Base-by-base conservation (phyloP, 2,797 vertebrate genomes). In the Acanthurus lineatus region DNA sequence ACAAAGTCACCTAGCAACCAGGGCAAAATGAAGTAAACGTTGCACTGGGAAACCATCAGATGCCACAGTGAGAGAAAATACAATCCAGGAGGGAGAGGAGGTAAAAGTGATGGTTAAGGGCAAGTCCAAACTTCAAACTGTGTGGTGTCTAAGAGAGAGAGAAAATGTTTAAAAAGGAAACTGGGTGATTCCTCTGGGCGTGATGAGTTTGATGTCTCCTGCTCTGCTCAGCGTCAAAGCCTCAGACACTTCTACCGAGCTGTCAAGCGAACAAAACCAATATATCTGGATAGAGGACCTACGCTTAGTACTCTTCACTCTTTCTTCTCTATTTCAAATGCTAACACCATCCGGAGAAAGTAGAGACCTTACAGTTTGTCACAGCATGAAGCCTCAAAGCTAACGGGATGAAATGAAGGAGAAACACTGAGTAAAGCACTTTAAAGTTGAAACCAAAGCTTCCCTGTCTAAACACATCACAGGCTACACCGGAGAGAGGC, bases 1-100 rank as follows among this genome's bases (percentile, higher is more conserved):
- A 93, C 91, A 93, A 93, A 91, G 90, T 90, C 85, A 80, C 93
- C 87, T 92, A 92, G 93, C 92, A 94, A 94, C 93, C 65, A 0
- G 82, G 57, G 78, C 58, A 49, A 79, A 86, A 82, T 66, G 68
- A 87, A 86, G 83, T 77, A 77, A 86, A 76, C 53, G 42, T 35
- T 62, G 83, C 9, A 54, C 83, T 89, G 88, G 82, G 88, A 90
- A 88, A 83, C 73, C 57, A 20, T 86, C 81, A 75, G 79, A 85
- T 59, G 75, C 57, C 68, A 65, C 49, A 20, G 67, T 42, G 53
- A 71, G 75, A 40, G 61, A 63, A 66, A 73, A 57, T 20, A 64
- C 51, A 56, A 47, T 15, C 25, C 25, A 19, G 3, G n/a, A 65
- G 68, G 49, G 69, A 60, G 65, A 54, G 63, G 25, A 62, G 73